phyloP scores from a whole-genome alignment of 2,888 invertebrate genomes.

The Trissonchulus sp. region DNA sequence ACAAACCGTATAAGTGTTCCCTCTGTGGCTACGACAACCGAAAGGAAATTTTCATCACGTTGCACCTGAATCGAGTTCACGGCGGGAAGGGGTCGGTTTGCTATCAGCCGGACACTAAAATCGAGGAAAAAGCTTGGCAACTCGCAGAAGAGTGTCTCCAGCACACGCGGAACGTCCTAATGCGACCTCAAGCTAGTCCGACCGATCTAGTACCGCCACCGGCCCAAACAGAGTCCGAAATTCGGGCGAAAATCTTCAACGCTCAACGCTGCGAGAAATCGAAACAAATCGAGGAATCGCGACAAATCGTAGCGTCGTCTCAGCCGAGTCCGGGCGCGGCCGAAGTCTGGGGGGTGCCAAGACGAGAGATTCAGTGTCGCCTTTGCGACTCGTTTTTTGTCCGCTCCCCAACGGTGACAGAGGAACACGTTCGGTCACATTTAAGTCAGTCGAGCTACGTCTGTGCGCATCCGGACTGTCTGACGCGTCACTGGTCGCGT shows the following conservation, averaged over 20 bases:
- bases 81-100: conserved; percentile 19
- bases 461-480: conserved; percentile 33
- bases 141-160: conserved; percentile 38
- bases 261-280: conserved; percentile 34
- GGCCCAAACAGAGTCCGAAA: conserved; percentile 1
- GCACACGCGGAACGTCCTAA: conserved; percentile 34
- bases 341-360: conserved; percentile 33
- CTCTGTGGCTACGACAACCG: conserved; percentile 37
- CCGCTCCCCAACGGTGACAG: conserved; percentile 27
- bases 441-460: conserved; percentile 25
- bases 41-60: conserved; percentile 37
- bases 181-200: neutral
- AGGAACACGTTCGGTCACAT: conserved; percentile 36
- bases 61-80: conserved; percentile 36
- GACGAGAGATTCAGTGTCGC: conserved; percentile 31
- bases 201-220: neutral
- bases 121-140: conserved; percentile 36
- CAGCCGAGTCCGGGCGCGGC: conserved; percentile 34
- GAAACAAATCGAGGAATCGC: conserved; percentile 35
- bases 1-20: conserved; percentile 36
- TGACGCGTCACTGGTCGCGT: conserved; percentile 28
- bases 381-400: conserved; percentile 32
- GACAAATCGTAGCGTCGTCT: too few species aligned
- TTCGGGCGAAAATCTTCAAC: conserved; percentile 36
- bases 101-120: conserved; percentile 35